Evolutionary conservation across 1,140 invertebrate genomes (phyloP).

Genomic region (Carposina sasakii): DNA sequence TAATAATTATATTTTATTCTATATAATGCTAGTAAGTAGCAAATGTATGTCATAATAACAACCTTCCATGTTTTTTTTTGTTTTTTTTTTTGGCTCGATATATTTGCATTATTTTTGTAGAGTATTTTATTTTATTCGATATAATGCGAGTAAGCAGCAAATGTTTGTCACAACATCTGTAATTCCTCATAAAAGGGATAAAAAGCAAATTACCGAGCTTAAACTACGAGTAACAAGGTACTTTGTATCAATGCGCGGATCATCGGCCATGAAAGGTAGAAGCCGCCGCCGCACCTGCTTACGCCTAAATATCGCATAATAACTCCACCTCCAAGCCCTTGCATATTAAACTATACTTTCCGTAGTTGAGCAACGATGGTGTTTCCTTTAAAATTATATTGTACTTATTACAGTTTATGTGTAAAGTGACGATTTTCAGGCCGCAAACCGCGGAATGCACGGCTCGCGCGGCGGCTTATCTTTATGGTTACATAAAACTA

Average conservation of each 20-base stretch:
- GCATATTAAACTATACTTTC: not conserved
- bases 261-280: conserved; percentile 36
- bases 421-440: conserved; percentile 31
- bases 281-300: conserved; percentile 47
- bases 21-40: too few species aligned
- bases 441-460: conserved; percentile 48
- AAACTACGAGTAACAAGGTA: conserved; percentile 38
- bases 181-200: too few species aligned
- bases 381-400: not conserved
- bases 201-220: too few species aligned
- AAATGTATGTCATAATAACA: too few species aligned
- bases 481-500: conserved; percentile 26
- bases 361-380: too few species aligned
- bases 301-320: conserved; percentile 43
- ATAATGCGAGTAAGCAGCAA: too few species aligned
- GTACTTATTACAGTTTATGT: conserved; percentile 12
- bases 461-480: conserved; percentile 27
- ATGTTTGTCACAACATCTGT: too few species aligned
- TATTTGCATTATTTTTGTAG: too few species aligned
- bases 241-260: conserved; percentile 51
- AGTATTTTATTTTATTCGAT: too few species aligned
- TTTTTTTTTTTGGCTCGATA: too few species aligned
- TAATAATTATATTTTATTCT: too few species aligned
- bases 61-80: too few species aligned
- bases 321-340: conserved; percentile 7